Percentiles rank a stretch among this genome's conserved stretches.
Conservation (phyloP, 2,888 invertebrate genomes). For the Aromia moschata region DNA sequence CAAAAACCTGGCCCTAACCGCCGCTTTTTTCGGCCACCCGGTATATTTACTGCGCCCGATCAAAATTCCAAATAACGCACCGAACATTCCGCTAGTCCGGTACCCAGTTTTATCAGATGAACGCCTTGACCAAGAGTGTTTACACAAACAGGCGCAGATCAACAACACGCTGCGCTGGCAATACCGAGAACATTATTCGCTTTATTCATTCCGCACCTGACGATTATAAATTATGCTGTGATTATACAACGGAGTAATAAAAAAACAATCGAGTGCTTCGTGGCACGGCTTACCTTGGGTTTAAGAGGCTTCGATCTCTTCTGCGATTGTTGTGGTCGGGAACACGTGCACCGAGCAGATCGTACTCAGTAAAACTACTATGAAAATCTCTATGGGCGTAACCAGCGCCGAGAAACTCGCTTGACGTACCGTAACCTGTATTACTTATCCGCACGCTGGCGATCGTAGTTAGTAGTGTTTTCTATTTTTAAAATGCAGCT, state of each 20-base stretch:
- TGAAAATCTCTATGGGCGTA: conserved; percentile 17
- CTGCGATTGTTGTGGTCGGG: background rate
- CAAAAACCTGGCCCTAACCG: too few relatives aligned
- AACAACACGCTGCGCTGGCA: too few relatives aligned
- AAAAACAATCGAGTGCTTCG: conserved; percentile 16
- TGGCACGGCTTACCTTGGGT: conserved; percentile 20
- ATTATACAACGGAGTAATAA: conserved; percentile 5
- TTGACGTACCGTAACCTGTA: conserved; percentile 38
- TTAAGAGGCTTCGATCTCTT: background rate
- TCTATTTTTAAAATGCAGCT: conserved; percentile 12
- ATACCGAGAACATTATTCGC: too few relatives aligned
- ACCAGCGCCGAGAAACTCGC: conserved; percentile 20
- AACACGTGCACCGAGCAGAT: conserved; percentile 14
- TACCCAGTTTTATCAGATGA: too few relatives aligned
- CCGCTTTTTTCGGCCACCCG: too few relatives aligned
- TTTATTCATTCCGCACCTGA: too few relatives aligned
- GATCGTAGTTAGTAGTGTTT: background rate
- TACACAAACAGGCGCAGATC: too few relatives aligned
- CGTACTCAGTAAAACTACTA: conserved; percentile 10
- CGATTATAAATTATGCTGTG: too few relatives aligned
- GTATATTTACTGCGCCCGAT: too few relatives aligned
- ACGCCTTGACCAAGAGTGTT: too few relatives aligned
- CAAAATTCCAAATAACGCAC: too few relatives aligned
- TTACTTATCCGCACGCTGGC: conserved; percentile 13
- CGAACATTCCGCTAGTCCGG: too few relatives aligned